Evolutionary conservation across 2,888 invertebrate genomes (phyloP).

Genomic region (Dexiosoma caninum): DNA sequence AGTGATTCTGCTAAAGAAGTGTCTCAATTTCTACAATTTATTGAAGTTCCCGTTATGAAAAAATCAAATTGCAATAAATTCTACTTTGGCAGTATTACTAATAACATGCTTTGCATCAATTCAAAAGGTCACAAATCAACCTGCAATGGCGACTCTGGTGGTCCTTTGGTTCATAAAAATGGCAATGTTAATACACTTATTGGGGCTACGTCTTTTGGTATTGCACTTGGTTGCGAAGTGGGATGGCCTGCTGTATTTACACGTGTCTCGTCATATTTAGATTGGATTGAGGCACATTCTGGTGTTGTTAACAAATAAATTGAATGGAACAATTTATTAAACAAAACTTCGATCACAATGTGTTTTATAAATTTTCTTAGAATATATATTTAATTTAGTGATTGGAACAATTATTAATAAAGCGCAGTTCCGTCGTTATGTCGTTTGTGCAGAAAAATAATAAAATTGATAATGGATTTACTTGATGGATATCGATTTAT

Average conservation of each 20-base stretch:
- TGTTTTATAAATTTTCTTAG: too few species aligned
- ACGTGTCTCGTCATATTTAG: constrained; percentile 71
- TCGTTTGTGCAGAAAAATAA: too few species aligned
- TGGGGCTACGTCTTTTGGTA: constrained; percentile 74
- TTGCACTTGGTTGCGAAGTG: constrained; percentile 71
- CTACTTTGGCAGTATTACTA: constrained; percentile 63
- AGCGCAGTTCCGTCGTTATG: too few species aligned
- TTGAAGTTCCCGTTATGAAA: constrained; percentile 67
- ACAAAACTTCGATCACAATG: too few species aligned
- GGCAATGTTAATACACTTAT: constrained; percentile 67
- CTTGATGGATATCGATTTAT: too few species aligned
- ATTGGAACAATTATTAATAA: too few species aligned
- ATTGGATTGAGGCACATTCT: constrained; percentile 71
- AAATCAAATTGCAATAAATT: constrained; percentile 65
- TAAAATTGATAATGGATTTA: too few species aligned
- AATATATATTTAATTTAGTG: too few species aligned
- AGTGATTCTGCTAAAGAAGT: constrained; percentile 65
- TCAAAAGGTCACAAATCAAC: constrained; percentile 73
- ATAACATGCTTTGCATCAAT: constrained; percentile 74
- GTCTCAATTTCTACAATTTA: constrained; percentile 66
- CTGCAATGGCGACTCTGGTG: constrained; percentile 76
- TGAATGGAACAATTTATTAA: not conserved
- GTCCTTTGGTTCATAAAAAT: constrained; percentile 71
- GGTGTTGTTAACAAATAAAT: constrained; percentile 68
- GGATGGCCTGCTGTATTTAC: constrained; percentile 76